These are phyloP conservation scores for Poecilia latipinna DNA, from an alignment of 2,113 vertebrate species.

Conservation along the genomic window DNA sequence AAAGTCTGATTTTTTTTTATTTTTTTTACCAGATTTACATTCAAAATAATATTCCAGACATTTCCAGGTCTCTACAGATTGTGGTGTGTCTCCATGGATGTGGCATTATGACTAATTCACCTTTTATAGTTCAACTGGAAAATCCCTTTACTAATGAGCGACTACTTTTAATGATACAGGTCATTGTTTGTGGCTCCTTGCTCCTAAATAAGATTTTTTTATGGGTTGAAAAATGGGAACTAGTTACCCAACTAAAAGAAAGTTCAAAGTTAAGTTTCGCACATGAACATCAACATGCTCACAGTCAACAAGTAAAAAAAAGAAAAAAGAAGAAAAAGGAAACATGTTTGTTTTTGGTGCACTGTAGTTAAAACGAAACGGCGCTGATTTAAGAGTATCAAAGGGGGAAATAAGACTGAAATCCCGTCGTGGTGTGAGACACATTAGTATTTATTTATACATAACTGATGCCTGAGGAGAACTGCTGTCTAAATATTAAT, in stretches of 20 bases:
- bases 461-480: constrained; percentile 39
- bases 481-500: constrained; percentile 33
- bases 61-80: not conserved
- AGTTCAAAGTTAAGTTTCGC: not conserved
- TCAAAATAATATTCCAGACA: not conserved
- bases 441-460: constrained; percentile 36
- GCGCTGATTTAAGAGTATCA: constrained; percentile 48
- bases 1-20: not conserved
- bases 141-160: no score
- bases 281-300: constrained; percentile 1
- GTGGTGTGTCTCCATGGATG: not conserved
- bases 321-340: not conserved
- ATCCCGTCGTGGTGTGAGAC: constrained; percentile 40
- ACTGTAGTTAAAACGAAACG: constrained; percentile 18
- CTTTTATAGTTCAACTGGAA: not conserved
- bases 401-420: constrained; percentile 41
- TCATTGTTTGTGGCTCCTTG: not conserved
- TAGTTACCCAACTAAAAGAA: no score
- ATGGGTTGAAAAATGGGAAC: no score
- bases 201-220: not conserved
- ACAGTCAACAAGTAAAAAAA: constrained; percentile 4
- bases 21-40: no score
- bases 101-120: not conserved
- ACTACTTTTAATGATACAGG: not conserved
- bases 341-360: constrained; percentile 22